Conservation (phyloP, 1,140 invertebrate genomes). For the Drosophila lowei region DNA sequence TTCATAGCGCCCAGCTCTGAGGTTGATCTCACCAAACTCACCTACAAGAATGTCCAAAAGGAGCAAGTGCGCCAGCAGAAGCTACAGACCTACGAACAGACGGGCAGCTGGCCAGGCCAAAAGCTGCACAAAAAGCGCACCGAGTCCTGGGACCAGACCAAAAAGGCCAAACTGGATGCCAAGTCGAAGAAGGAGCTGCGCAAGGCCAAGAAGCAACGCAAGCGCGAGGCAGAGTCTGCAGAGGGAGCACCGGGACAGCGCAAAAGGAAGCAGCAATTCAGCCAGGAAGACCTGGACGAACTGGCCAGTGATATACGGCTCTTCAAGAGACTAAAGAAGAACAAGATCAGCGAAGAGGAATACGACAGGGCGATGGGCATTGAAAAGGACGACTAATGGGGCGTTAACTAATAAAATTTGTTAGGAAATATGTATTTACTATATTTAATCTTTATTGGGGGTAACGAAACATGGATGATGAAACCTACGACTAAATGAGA, state of each 20-base stretch:
- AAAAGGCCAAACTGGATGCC: constrained; percentile 88
- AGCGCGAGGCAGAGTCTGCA: constrained; percentile 55
- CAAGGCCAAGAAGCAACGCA: constrained; percentile 85
- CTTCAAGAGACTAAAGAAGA: constrained; percentile 94
- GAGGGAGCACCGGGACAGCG: constrained; percentile 83
- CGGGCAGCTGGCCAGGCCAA: constrained; percentile 90
- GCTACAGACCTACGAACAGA: constrained; percentile 88
- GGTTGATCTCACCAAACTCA: constrained; percentile 90
- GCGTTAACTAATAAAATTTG: not conserved
- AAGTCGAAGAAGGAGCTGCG: constrained; percentile 86
- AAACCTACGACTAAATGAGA: constrained; percentile 55
- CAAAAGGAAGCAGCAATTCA: constrained; percentile 85
- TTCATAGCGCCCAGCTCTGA: constrained; percentile 86
- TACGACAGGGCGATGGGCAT: constrained; percentile 86
- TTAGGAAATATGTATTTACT: constrained; percentile 19
- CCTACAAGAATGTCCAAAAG: constrained; percentile 92
- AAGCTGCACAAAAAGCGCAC: constrained; percentile 87
- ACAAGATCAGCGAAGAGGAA: constrained; percentile 88
- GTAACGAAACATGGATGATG: constrained; percentile 21
- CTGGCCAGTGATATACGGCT: constrained; percentile 91
- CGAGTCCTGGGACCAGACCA: constrained; percentile 91
- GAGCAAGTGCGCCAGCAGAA: constrained; percentile 90
- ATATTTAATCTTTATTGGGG: constrained; percentile 50
- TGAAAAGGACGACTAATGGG: constrained; percentile 54
- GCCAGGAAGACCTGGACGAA: constrained; percentile 92